These are phyloP conservation scores for Ceriagrion tenellum DNA, from an alignment of 2,888 invertebrate genomes.

Conservation along the genomic window DNA sequence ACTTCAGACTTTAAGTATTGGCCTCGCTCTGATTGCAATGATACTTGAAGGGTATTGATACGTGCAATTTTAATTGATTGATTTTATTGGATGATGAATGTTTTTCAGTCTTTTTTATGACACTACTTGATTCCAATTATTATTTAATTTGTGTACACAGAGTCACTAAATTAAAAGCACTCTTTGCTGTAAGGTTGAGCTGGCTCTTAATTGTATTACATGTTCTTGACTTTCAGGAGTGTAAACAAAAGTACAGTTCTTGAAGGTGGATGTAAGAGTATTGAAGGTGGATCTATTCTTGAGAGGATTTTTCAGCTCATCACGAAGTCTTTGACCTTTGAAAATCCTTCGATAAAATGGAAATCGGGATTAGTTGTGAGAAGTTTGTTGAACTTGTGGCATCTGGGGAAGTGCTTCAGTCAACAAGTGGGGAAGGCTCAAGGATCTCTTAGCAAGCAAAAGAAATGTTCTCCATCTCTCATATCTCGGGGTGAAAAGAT, in stretches of 20 bases:
- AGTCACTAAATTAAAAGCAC: too few relatives aligned
- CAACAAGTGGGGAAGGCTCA: not conserved
- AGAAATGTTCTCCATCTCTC: not conserved
- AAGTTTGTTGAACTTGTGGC: slow-evolving; percentile 46
- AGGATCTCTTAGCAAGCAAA: slow-evolving; percentile 25
- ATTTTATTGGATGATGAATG: not conserved
- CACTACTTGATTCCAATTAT: too few relatives aligned
- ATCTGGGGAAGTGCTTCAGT: slow-evolving; percentile 34
- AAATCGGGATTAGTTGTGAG: slow-evolving; percentile 37
- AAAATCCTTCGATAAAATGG: slow-evolving; percentile 40
- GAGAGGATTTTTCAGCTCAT: slow-evolving; percentile 38
- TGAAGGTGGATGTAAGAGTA: not conserved
- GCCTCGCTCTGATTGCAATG: slow-evolving; percentile 46
- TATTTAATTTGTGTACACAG: too few relatives aligned
- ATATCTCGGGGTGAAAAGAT: not conserved
- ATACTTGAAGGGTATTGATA: slow-evolving; percentile 38
- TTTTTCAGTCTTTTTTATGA: too few relatives aligned
- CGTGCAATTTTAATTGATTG: not conserved
- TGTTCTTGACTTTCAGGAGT: slow-evolving; percentile 41
- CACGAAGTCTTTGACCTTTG: not conserved
- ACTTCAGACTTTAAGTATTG: slow-evolving; percentile 16
- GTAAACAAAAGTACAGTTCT: slow-evolving; percentile 22
- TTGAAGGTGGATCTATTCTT: slow-evolving; percentile 41
- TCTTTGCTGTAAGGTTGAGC: not conserved
- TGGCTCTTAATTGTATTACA: not conserved